These are phyloP conservation scores for Ischnura elegans DNA, from an alignment of 2,888 invertebrate species.

Conservation along the genomic window DNA sequence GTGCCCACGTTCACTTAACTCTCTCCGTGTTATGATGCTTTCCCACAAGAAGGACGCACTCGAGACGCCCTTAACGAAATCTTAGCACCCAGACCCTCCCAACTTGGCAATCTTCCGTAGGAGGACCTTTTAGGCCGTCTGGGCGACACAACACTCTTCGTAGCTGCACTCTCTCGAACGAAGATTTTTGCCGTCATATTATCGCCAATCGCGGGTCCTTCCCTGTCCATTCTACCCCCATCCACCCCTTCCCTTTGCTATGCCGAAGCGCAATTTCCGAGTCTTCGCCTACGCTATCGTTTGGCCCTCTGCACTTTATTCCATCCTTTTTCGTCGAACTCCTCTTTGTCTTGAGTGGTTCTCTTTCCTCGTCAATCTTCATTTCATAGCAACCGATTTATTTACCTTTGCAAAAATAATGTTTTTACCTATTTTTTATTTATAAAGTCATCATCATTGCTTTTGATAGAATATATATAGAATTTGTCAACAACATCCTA, in stretches of 20 bases:
- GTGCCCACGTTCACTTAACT: background rate
- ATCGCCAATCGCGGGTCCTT: background rate
- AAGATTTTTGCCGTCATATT: background rate
- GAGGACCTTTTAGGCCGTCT: conserved; percentile 3
- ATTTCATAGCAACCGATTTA: background rate
- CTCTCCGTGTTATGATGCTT: background rate
- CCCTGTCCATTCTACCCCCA: too few species aligned
- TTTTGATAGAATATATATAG: too few species aligned
- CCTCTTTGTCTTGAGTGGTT: background rate
- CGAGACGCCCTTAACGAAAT: background rate
- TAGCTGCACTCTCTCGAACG: background rate
- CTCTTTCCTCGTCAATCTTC: background rate
- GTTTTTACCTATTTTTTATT: too few species aligned
- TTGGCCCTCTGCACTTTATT: background rate
- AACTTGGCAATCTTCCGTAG: conserved; percentile 19
- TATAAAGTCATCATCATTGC: too few species aligned
- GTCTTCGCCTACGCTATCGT: background rate
- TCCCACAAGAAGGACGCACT: background rate
- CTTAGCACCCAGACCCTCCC: background rate
- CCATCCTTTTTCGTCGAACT: background rate
- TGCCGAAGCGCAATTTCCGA: background rate
- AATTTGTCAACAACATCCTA: too few species aligned
- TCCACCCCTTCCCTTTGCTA: background rate
- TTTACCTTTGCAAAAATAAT: too few species aligned
- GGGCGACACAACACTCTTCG: background rate